Percentiles rank a stretch among this genome's conserved stretches.
phyloP scores from a whole-genome alignment of 2,797 vertebrate species.

The Esox masquinongy region DNA sequence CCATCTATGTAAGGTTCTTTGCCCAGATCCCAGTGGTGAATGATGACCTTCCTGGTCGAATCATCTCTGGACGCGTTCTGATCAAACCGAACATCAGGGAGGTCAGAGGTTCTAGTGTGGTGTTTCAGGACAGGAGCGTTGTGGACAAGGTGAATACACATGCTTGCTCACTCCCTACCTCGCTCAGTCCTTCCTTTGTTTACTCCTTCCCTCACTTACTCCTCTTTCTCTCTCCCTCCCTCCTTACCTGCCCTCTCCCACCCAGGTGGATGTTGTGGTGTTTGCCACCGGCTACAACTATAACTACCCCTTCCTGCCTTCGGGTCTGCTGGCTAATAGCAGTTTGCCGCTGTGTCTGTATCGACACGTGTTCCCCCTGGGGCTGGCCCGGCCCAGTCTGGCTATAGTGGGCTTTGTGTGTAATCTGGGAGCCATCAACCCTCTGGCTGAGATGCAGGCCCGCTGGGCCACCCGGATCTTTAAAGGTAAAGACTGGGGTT shows the following conservation, averaged over 20 bases:
- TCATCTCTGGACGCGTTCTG: conserved; percentile 76
- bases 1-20: conserved; percentile 46
- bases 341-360: conserved; percentile 75
- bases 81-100: conserved; percentile 76
- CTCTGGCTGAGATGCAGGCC: conserved; percentile 75
- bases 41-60: conserved; percentile 75
- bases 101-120: conserved; percentile 71
- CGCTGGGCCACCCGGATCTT: conserved; percentile 78
- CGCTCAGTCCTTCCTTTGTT: too few relatives aligned
- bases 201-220: too few relatives aligned
- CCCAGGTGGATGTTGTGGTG: conserved; percentile 71
- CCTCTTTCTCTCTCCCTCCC: too few relatives aligned
- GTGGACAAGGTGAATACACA: conserved; percentile 62
- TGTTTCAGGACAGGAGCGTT: conserved; percentile 69
- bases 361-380: conserved; percentile 77
- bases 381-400: conserved; percentile 73
- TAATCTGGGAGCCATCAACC: conserved; percentile 63
- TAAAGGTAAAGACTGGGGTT: conserved; percentile 69
- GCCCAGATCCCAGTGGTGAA: conserved; percentile 75
- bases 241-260: neutral
- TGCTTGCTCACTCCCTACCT: neutral
- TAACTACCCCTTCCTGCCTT: conserved; percentile 82
- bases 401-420: conserved; percentile 78
- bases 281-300: conserved; percentile 81
- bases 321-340: conserved; percentile 61